These are phyloP conservation scores for Leptinotarsa haldemani DNA, from an alignment of 2,888 invertebrate genomes.

Conservation along the genomic window DNA sequence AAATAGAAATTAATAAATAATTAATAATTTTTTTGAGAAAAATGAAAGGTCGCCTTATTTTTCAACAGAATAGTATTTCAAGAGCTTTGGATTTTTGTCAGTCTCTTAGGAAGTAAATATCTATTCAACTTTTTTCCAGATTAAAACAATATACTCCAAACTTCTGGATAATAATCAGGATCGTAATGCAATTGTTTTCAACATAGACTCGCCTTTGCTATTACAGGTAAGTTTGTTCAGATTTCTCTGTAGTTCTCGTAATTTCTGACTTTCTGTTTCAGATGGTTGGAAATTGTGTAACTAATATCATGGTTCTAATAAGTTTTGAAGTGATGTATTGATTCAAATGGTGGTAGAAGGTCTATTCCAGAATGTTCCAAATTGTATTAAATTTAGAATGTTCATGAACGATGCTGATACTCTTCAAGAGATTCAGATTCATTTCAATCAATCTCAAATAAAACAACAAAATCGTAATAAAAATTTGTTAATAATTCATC, in stretches of 20 bases:
- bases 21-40: too few species aligned
- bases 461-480: not conserved
- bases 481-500: constrained; percentile 20
- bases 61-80: too few species aligned
- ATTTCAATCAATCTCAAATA: not conserved
- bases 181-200: constrained; percentile 11
- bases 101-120: too few species aligned
- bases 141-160: not conserved
- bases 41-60: too few species aligned
- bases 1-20: too few species aligned
- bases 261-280: constrained; percentile 22
- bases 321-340: constrained; percentile 30
- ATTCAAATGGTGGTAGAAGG: not conserved
- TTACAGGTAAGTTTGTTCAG: constrained; percentile 17
- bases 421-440: too few species aligned
- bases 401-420: too few species aligned
- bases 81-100: not conserved
- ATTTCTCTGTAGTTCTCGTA: not conserved
- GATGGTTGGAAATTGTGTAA: constrained; percentile 36
- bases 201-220: constrained; percentile 15
- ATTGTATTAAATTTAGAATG: too few species aligned
- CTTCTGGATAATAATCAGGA: not conserved
- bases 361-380: too few species aligned
- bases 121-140: not conserved
- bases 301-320: constrained; percentile 32